phyloP scores from a whole-genome alignment of 2,888 invertebrate species.

The Eupithecia inturbata region DNA sequence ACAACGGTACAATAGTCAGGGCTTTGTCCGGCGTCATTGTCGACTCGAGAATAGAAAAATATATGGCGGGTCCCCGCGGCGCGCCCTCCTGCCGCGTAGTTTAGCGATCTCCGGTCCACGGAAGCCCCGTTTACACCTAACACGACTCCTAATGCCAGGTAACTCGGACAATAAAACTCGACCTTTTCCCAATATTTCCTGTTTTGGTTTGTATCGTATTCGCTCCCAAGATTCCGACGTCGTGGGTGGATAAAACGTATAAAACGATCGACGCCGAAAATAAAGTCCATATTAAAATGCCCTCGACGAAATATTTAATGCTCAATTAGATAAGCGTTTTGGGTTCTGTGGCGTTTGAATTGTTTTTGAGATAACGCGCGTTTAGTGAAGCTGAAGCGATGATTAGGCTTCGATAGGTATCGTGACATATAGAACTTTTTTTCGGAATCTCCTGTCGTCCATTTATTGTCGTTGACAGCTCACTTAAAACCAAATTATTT shows the following conservation, averaged over 20 bases:
- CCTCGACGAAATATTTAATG: slow-evolving; percentile 83
- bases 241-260: slow-evolving; percentile 82
- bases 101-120: slow-evolving; percentile 71
- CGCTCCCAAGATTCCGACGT: slow-evolving; percentile 75
- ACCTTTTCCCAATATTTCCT: slow-evolving; percentile 81
- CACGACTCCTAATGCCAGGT: slow-evolving; percentile 81
- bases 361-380: slow-evolving; percentile 74
- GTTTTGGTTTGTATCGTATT: slow-evolving; percentile 76
- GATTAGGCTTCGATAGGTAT: slow-evolving; percentile 56
- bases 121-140: slow-evolving; percentile 83
- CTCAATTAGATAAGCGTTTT: slow-evolving; percentile 84
- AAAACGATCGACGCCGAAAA: slow-evolving; percentile 77
- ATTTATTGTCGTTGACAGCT: slow-evolving; percentile 71
- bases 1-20: slow-evolving; percentile 75
- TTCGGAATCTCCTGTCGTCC: slow-evolving; percentile 52
- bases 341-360: slow-evolving; percentile 79
- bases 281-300: slow-evolving; percentile 81
- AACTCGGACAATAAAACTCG: slow-evolving; percentile 80
- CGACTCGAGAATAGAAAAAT: slow-evolving; percentile 77
- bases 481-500: slow-evolving; percentile 75
- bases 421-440: slow-evolving; percentile 42
- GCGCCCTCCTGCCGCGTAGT: slow-evolving; percentile 76
- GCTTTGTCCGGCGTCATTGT: slow-evolving; percentile 77
- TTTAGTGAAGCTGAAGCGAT: slow-evolving; percentile 69
- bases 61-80: slow-evolving; percentile 74